Evolutionary conservation across 2,797 vertebrate genomes (phyloP).

Genomic region (Rhinophrynus dorsalis): DNA sequence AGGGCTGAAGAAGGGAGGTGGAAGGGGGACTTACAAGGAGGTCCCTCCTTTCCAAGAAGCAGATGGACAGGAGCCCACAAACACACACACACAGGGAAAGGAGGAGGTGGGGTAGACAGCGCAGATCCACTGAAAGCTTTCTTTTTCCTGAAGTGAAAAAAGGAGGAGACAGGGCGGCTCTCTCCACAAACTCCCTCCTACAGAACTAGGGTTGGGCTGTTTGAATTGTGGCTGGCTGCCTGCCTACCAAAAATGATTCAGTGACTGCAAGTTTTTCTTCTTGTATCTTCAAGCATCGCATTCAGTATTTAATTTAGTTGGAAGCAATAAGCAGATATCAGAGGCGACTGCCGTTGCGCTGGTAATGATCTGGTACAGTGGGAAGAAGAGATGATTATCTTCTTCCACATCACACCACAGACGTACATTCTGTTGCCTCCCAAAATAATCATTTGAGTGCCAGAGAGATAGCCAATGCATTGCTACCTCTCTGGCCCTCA

Average conservation of each 20-base stretch:
- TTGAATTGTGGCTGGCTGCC: not conserved
- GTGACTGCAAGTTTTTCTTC: no score
- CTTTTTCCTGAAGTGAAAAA: conserved; percentile 30
- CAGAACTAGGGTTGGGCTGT: not conserved
- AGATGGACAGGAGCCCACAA: conserved; percentile 31
- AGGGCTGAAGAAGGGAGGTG: not conserved
- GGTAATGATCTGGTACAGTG: no score
- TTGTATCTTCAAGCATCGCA: no score
- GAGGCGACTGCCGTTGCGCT: no score
- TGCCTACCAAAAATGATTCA: not conserved
- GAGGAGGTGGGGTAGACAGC: conserved; percentile 24
- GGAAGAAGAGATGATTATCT: no score
- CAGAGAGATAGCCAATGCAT: no score
- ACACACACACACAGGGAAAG: not conserved
- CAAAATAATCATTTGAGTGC: no score
- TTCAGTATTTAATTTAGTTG: no score
- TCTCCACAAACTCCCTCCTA: conserved; percentile 3
- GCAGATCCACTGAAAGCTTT: conserved; percentile 22
- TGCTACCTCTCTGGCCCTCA: no score
- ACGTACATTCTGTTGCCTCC: no score
- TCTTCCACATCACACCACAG: no score
- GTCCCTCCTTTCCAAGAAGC: conserved; percentile 17
- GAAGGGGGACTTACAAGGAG: not conserved
- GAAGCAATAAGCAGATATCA: no score
- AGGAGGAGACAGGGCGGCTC: conserved; percentile 25